Base-by-base conservation (phyloP, 2,888 invertebrate genomes). In the Leucophenga montana region DNA sequence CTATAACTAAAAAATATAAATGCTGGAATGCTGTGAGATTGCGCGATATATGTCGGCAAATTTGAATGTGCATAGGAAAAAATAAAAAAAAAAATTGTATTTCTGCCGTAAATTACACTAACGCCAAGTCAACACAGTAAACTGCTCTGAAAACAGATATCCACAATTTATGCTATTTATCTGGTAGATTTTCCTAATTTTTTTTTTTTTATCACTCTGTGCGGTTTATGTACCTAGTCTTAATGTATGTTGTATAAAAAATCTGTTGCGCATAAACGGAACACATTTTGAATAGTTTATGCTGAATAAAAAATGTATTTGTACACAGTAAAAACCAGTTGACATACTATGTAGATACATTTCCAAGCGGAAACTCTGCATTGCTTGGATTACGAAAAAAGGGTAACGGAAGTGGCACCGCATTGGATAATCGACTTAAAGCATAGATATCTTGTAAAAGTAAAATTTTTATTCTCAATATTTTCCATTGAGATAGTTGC, bases 331-430 rank as follows among this genome's bases (percentile, higher is more conserved):
- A 39, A 54, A 54, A 61, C 61, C 16, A 9, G 61, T 61, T 61
- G 16, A n/a, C n/a, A n/a, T 16, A 9, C 18, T 61, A 18, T 9
- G 22, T 22, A 22, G 18, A 61, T 14, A 16, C 46, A 64, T 46
- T 64, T 64, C 46, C 46, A 64, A 64, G 20, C 62, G 62, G 62
- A 64, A 64, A 64, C n/a, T 27, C 22, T 46, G n/a, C 14, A 48
- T 64, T 64, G 46, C n/a, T 16, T 20, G 6, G 39, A 61, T 39
- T 39, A 61, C 61, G 44, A 64, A 64, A 64, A n/a, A 64, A 64
- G 48, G 48, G 20, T 48, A 48, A n/a, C 48, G 62, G 62, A 64
- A 46, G 13, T 48, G 22, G n/a, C 22, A 14, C 31, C 59, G 16
- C 31, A 33, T 27, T 16, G n/a, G 31, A n/a, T 6, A 59, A 53